Conservation (phyloP, 2,113 vertebrate species). For the Lepisosteus osseus region DNA sequence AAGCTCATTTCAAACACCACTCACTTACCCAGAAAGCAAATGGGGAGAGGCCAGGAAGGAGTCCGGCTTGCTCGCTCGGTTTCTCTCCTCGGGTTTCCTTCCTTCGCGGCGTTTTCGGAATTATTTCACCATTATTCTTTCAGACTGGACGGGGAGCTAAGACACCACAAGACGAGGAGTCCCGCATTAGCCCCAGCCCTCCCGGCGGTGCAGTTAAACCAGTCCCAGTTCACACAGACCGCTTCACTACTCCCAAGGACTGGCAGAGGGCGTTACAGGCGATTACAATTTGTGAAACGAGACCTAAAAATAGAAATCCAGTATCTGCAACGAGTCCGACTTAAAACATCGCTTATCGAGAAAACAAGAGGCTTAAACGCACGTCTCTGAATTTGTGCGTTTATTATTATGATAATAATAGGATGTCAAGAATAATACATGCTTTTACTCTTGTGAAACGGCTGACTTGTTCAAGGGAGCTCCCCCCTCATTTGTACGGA, state of each 20-base stretch:
- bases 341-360: too few species aligned
- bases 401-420: too few species aligned
- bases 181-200: background rate
- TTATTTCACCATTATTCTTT: constrained; percentile 5
- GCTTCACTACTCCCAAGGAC: constrained; percentile 5
- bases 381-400: too few species aligned
- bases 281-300: too few species aligned
- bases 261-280: constrained; percentile 8
- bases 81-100: background rate
- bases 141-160: background rate
- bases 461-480: too few species aligned
- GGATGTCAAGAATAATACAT: too few species aligned
- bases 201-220: background rate
- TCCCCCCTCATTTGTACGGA: too few species aligned
- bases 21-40: constrained; percentile 69
- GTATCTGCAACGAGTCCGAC: too few species aligned
- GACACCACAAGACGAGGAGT: background rate
- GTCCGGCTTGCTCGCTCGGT: constrained; percentile 26
- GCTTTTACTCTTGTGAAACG: too few species aligned
- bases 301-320: too few species aligned
- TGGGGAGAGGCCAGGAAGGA: constrained; percentile 39
- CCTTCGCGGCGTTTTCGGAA: background rate
- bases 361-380: too few species aligned
- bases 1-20: constrained; percentile 39
- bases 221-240: background rate